Percentiles rank a stretch among this genome's conserved stretches.
Evolutionary conservation across 64 coral and sea anemone genomes (phyloP).

Genomic region (Dendronephthya gigantea): DNA sequence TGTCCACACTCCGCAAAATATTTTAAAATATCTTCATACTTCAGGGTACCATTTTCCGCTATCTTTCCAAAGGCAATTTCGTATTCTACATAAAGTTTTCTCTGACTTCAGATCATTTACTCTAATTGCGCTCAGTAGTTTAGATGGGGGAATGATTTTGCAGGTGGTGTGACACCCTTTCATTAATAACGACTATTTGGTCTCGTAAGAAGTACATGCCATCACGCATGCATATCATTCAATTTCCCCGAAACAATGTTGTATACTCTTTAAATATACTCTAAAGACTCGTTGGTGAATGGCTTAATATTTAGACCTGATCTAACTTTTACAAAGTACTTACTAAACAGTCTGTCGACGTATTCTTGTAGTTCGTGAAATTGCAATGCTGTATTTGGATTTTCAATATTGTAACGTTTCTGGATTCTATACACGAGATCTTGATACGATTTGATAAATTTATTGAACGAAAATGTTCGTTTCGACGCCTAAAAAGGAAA

Average conservation of each 20-base stretch:
- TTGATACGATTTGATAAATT: conserved; percentile 89
- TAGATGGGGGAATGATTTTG: too few species aligned
- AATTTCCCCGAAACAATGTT: too few species aligned
- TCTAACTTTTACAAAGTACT: conserved; percentile 5
- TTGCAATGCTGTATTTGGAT: conserved; percentile 57
- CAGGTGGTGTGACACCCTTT: too few species aligned
- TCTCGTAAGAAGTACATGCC: too few species aligned
- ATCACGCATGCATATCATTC: too few species aligned
- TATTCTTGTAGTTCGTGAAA: conserved; percentile 96
- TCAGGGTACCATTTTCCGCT: conserved; percentile 48
- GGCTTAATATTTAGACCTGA: too few species aligned
- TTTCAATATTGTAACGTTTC: conserved; percentile 69
- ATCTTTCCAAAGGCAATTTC: conserved; percentile 93
- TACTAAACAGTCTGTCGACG: conserved; percentile 74
- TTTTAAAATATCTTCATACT: conserved; percentile 74
- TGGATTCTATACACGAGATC: conserved; percentile 77
- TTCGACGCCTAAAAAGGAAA: conserved; percentile 59
- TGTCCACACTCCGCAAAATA: conserved; percentile 76
- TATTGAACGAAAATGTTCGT: conserved; percentile 77
- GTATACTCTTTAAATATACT: too few species aligned
- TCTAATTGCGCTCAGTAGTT: too few species aligned
- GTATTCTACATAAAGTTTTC: conserved; percentile 48
- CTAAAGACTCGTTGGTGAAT: too few species aligned
- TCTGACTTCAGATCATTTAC: too few species aligned
- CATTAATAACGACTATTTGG: too few species aligned